Evolutionary conservation across 2,113 vertebrate species (phyloP), one percentile per base, ranked within the genome.

Genomic region (Carassius auratus): DNA sequence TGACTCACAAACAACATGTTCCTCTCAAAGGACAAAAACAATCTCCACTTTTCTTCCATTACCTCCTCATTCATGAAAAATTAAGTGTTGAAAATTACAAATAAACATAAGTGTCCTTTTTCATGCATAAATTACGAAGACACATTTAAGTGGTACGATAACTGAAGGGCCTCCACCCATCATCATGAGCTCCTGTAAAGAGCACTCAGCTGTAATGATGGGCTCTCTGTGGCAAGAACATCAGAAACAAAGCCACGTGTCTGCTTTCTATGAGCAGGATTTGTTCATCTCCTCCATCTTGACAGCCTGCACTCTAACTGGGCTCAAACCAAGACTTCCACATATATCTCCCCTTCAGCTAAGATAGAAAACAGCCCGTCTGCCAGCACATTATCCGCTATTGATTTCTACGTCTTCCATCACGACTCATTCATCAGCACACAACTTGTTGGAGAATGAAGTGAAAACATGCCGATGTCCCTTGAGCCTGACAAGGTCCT

Each of bases 251-350:
- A 36, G 38, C 38, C 6, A 7, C 38, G 38, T 42, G 38, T 42
- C 38, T 42, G 38, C 7, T 42, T 42, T 42, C 38, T 42, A 42
- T 42, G 10, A 61, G 13, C 75, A 36, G 68, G 38, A 42, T 45
- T 48, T 73, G 84, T 38, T 55, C 68, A 42, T 57, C 19, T 79
- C 26, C 66, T 89, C 91, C 89, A 91, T 42, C 85, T 84, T 76
- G 5, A 30, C 50, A 74, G 78, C 30, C 8, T 55, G 79, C 30
- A 50, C 73, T 76, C 26, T 66, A 81, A 75, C 42, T 62, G 48
- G 13, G 73, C 68, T 83, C 50, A 42, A 81, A 81, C 12, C 62
- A 81, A 50, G 79, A 81, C 62, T 42, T 42, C 7, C 38, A 42
- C 5, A 42, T 42, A 42, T 42, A 42, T 42, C 38, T 42, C 7